Conservation (phyloP, 2,113 vertebrate species). For the Bufo bufo region DNA sequence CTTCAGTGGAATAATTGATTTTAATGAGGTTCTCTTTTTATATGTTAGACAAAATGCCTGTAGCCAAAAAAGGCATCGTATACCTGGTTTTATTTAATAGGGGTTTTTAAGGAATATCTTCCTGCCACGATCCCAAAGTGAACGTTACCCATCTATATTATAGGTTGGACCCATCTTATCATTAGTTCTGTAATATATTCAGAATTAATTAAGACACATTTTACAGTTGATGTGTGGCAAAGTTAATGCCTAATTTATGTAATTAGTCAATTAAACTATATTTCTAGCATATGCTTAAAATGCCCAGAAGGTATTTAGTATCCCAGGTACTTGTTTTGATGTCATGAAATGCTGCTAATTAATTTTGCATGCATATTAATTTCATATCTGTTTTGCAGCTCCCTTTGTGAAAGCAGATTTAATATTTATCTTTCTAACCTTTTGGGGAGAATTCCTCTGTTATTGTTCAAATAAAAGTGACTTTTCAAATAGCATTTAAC, state of each 20-base stretch:
- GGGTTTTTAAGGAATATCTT: not conserved
- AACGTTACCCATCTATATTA: not conserved
- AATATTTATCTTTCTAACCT: constrained; percentile 89
- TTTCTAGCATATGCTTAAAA: constrained; percentile 97
- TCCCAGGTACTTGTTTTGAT: constrained; percentile 95
- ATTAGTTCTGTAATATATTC: constrained; percentile 73
- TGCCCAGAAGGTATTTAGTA: constrained; percentile 91
- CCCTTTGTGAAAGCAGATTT: constrained; percentile 82
- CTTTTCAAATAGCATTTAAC: constrained; percentile 60
- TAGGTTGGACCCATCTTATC: constrained; percentile 40
- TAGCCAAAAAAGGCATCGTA: constrained; percentile 36
- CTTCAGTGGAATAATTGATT: constrained; percentile 67
- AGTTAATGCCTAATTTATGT: constrained; percentile 99
- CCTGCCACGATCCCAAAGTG: not conserved
- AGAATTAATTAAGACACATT: constrained; percentile 93
- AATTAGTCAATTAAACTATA: constrained; percentile 99
- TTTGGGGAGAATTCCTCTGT: constrained; percentile 65
- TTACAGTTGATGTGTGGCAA: constrained; percentile 92
- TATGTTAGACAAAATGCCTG: constrained; percentile 55
- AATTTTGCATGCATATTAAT: constrained; percentile 89
- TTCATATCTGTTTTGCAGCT: constrained; percentile 76
- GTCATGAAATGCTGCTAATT: constrained; percentile 90
- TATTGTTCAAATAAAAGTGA: constrained; percentile 55
- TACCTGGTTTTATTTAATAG: not conserved
- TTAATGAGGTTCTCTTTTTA: constrained; percentile 66